phyloP scores from a whole-genome alignment of 2,888 invertebrate species.

The Eupeodes latifasciatus region DNA sequence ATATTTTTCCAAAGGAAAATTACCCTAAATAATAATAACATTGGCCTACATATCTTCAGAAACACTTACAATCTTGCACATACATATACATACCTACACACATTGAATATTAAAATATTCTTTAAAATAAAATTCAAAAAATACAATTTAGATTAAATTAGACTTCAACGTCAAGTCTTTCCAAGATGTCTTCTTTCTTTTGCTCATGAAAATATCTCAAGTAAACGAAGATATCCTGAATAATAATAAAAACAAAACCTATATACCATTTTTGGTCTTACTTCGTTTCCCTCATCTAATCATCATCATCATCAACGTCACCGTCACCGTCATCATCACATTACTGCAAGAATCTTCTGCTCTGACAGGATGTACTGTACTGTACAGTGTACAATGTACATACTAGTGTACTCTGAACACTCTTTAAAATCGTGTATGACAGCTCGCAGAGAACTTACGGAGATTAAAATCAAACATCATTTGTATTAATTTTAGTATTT shows the following conservation, averaged over 20 bases:
- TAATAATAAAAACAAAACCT: not conserved
- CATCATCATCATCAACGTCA: slow-evolving; percentile 19
- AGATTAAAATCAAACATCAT: slow-evolving; percentile 66
- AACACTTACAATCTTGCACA: slow-evolving; percentile 24
- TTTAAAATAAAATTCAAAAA: not conserved
- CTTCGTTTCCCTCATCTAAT: slow-evolving; percentile 26
- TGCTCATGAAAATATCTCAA: slow-evolving; percentile 1
- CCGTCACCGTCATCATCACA: not conserved
- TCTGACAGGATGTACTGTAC: slow-evolving; percentile 4
- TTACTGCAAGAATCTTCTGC: not conserved
- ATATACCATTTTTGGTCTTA: not conserved
- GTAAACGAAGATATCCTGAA: slow-evolving; percentile 9
- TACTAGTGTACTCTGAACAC: not conserved
- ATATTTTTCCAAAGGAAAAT: slow-evolving; percentile 41
- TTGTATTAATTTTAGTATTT: slow-evolving; percentile 62
- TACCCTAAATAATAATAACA: slow-evolving; percentile 56
- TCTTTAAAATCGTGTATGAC: slow-evolving; percentile 50
- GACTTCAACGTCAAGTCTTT: slow-evolving; percentile 41
- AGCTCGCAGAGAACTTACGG: slow-evolving; percentile 47
- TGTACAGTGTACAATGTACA: not conserved
- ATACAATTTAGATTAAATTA: slow-evolving; percentile 43
- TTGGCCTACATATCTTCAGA: slow-evolving; percentile 18
- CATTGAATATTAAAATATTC: not conserved
- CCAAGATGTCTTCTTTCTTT: slow-evolving; percentile 13
- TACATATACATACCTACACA: too few species aligned